These are phyloP conservation scores for Macrosoma leucophasiata DNA, from an alignment of 2,888 invertebrate species.

Conservation along the genomic window DNA sequence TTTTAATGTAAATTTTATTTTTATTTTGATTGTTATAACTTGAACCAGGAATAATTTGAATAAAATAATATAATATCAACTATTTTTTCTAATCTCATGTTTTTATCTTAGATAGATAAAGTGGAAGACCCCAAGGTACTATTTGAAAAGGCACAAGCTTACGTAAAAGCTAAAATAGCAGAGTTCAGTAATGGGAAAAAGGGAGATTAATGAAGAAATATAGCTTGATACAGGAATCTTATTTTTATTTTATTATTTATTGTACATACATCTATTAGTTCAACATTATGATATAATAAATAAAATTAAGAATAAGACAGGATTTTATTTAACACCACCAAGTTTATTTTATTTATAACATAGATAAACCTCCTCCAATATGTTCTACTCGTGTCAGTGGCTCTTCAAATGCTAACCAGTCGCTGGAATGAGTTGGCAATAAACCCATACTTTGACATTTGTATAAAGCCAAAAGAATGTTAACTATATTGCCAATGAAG, in stretches of 20 bases:
- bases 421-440: constrained; percentile 96
- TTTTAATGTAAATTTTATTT: constrained; percentile 24
- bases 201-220: constrained; percentile 26
- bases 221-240: constrained; percentile 18
- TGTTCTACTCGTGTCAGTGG: constrained; percentile 90
- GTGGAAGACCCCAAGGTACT: constrained; percentile 88
- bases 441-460: constrained; percentile 99
- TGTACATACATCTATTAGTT: constrained; percentile 56
- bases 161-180: constrained; percentile 78
- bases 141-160: constrained; percentile 81
- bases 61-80: constrained; percentile 2
- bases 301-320: constrained; percentile 35
- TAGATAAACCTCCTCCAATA: constrained; percentile 87
- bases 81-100: constrained; percentile 14
- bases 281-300: constrained; percentile 40
- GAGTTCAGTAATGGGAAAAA: constrained; percentile 57
- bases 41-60: constrained; percentile 48
- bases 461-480: constrained; percentile 93
- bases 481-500: constrained; percentile 93
- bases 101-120: constrained; percentile 81
- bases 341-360: constrained; percentile 58
- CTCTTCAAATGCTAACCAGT: constrained; percentile 98
- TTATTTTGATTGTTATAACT: constrained; percentile 27
- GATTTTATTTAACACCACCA: constrained; percentile 32
- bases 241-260: constrained; percentile 32